Base-by-base conservation (phyloP, 2,888 invertebrate species). In the Neoitamus cyanurus region DNA sequence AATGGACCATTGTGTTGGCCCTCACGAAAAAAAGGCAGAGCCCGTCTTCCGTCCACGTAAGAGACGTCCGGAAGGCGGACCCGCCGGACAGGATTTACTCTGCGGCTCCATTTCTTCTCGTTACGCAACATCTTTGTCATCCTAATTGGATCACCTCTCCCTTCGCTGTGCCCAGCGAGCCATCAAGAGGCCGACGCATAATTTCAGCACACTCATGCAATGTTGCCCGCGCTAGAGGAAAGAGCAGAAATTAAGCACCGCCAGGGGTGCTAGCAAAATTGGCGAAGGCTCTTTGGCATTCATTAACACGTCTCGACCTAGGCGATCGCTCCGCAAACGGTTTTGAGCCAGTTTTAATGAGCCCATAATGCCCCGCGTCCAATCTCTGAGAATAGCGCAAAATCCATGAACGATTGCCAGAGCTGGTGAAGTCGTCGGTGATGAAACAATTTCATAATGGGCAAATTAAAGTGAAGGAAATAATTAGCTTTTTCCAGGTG, bases 1-100 rank as follows among this genome's bases (percentile, higher is more conserved):
- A 69, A 82, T 82, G 78, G 78, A 80, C 78, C 82, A 82, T 82
- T 69, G 82, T 25, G n/a, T 15, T 36, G 36, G 28, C 25, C 68
- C 15, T 36, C 58, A 9, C 36, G 13, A 34, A 36, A 68, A 82
- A 34, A 68, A 31, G n/a, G 5, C 36, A 68, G 69, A 69, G 68
- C 37, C 48, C 20, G 34, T 82, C 69, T 82, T 69, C 69, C 82
- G 69, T 36, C 36, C n/a, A 36, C 30, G 78, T 80, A 58, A 80
- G 78, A 80, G 48, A 48, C 58, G 78, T 80, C 78, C 78, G 78
- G 78, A 80, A 80, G 78, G 78, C 58, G 58, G 73, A 73, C 36
- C 75, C 75, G 5, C 42, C 25, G 28, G 75, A 75, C 75, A 42
- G 75, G 42, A 75, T 75, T 75, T 78, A 13, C 70, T 13, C n/a